phyloP scores from a whole-genome alignment of 2,797 vertebrate species.

The Tokudaia muenninki region DNA sequence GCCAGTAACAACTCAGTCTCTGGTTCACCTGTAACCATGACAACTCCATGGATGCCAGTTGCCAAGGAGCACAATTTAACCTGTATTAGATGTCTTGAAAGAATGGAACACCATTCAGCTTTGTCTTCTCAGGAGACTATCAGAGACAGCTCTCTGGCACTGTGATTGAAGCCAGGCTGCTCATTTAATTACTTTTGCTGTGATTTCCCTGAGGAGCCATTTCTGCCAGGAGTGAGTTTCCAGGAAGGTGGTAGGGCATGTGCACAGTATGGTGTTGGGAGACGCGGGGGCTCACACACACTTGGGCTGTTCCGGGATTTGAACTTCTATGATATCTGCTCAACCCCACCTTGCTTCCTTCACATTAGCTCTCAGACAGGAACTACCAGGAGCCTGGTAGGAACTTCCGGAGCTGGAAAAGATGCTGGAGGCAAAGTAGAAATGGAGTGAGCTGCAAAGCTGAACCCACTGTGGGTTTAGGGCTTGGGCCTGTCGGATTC shows the following conservation, averaged over 20 bases:
- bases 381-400: not conserved
- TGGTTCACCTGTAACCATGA: conserved; percentile 87
- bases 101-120: conserved; percentile 17
- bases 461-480: not conserved
- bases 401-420: not conserved
- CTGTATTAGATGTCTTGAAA: conserved; percentile 54
- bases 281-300: not conserved
- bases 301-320: not conserved
- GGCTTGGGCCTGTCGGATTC: not conserved
- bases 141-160: conserved; percentile 73
- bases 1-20: conserved; percentile 65
- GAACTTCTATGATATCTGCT: not conserved
- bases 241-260: not conserved
- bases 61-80: conserved; percentile 76
- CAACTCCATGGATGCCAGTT: conserved; percentile 80
- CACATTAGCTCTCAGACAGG: not conserved
- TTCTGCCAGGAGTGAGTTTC: conserved; percentile 75
- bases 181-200: conserved; percentile 85
- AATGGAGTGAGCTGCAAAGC: not conserved
- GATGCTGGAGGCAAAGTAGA: too few relatives aligned
- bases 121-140: conserved; percentile 49
- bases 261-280: not conserved
- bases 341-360: not conserved
- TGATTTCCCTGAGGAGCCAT: conserved; percentile 81
- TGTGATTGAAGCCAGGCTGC: conserved; percentile 78